Evolutionary conservation across 2,888 invertebrate species (phyloP), one percentile per base, ranked within the genome.

Genomic region (Nycteola revayana): DNA sequence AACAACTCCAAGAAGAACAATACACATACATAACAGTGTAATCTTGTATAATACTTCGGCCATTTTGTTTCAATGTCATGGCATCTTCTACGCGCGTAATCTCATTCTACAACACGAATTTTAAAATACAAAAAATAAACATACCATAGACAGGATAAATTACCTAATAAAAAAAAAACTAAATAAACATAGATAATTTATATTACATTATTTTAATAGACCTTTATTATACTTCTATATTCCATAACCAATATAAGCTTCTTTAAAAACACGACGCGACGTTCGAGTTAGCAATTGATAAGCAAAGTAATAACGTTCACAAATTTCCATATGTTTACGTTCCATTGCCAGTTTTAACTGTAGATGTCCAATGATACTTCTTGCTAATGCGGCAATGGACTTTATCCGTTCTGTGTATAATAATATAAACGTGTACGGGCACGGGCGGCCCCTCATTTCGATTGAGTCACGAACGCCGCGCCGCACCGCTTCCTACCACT

Each of bases 401-500:
- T 27, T 23, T 38, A 35, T 46, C 33, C 26, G 22, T 36, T 37
- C 49, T 37, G 47, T 42, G 59, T 61, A 63, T n/a, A n/a, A n/a
- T n/a, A n/a, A n/a, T n/a, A n/a, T 55, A 54, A 42, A 59, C 64
- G 55, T 61, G 64, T 59, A 61, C 66, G 64, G 65, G 58, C 61
- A 14, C 14, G 3, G 14, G 14, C 70, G 71, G 72, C 75, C 74
- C 67, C 75, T 69, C 63, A 66, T 68, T 66, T 64, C 64, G 67
- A 73, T 72, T 73, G 77, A 73, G 70, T 78, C 78, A 77, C 76
- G 75, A 75, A 72, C 68, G 41, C 67, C 72, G 75, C 68, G 41
- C 67, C 72, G 75, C 72, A 69, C 71, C 45, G 60, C 51, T 48
- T 43, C 36, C 32, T 57, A 67, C 68, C 62, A 66, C 65, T 60